These are phyloP conservation scores for Poecilia latipinna DNA, from an alignment of 2,113 vertebrate genomes.

Conservation along the genomic window DNA sequence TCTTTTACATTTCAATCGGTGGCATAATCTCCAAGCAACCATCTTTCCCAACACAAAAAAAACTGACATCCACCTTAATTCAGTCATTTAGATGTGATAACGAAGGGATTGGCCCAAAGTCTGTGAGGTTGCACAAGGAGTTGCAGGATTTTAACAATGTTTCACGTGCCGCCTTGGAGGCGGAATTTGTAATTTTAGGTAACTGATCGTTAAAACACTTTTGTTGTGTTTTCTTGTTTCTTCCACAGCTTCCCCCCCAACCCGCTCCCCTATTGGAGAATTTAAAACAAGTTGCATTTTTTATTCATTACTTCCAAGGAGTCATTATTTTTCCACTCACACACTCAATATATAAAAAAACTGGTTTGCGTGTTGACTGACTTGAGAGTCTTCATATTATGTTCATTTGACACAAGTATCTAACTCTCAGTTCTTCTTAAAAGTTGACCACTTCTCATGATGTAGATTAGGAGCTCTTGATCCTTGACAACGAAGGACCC, in stretches of 20 bases:
- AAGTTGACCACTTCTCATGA: conserved; percentile 57
- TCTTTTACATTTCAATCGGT: conserved; percentile 79
- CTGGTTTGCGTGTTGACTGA: conserved; percentile 26
- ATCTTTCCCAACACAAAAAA: conserved; percentile 67
- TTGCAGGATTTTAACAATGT: conserved; percentile 12
- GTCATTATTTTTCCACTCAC: conserved; percentile 10
- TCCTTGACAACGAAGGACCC: conserved; percentile 66
- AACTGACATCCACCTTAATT: conserved; percentile 65
- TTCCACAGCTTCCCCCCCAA: background rate
- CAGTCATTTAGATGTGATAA: conserved; percentile 62
- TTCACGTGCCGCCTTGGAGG: conserved; percentile 3
- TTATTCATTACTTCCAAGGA: conserved; percentile 28
- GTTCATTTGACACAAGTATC: conserved; percentile 62
- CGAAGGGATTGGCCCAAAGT: conserved; percentile 33
- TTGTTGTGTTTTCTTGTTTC: background rate
- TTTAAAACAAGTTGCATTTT: too few species aligned
- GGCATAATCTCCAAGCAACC: conserved; percentile 62
- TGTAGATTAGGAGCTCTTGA: conserved; percentile 32
- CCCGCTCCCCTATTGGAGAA: too few species aligned
- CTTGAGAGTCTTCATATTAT: conserved; percentile 28
- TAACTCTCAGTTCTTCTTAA: conserved; percentile 48
- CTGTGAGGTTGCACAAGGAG: conserved; percentile 16
- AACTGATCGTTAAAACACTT: background rate
- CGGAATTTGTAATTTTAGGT: conserved; percentile 4
- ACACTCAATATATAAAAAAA: conserved; percentile 16